Base-by-base conservation (phyloP, 2,888 invertebrate genomes). In the Scaptomyza tumidula region DNA sequence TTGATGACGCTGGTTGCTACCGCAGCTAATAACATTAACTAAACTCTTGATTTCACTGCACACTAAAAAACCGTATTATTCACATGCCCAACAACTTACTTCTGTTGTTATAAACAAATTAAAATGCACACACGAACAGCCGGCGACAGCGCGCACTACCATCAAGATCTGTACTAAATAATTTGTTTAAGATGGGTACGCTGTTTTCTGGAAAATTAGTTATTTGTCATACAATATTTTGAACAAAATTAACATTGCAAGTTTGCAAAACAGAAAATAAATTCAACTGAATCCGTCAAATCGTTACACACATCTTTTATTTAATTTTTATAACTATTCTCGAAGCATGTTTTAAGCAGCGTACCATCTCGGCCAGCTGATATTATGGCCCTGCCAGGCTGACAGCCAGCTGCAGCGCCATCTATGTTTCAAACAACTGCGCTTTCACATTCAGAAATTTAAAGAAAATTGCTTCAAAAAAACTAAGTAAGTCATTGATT, bases 401-500 rank as follows among this genome's bases (percentile, higher is more conserved):
- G 3, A 24, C 29, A 7, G 7, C 0, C 6, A 9, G 2, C 14
- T 39, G 54, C 39, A 60, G 43, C 59, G 63, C 69, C 74, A 62
- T 56, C 72, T 72, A 56, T 41, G 10, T 4, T 7, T 41, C 5
- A 41, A 9, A 6, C 1, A 10, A 16, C 14, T 41, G 2, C 5
- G 39, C 14, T 0, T 6, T 14, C 39, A 39, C 6, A 14, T 14
- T 14, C 0, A 37, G n/a, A 37, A 7, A n/a, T 7, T 60, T 33
- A 48, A 39, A 16, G 13, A 43, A 11, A 45, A 13, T 27, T 10
- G 7, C 7, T 9, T 37, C n/a, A n/a, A 16, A 44, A 49, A 16
- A 74, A 66, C 66, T 19, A 27, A 75, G 75, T 52, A 71, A 66
- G 66, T 66, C 75, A 62, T 66, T 54, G 55, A 53, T 48, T 44